Evolutionary conservation across 2,888 invertebrate species (phyloP), one percentile per base, ranked within the genome.

Genomic region (Drosophila nr. perissopoda): DNA sequence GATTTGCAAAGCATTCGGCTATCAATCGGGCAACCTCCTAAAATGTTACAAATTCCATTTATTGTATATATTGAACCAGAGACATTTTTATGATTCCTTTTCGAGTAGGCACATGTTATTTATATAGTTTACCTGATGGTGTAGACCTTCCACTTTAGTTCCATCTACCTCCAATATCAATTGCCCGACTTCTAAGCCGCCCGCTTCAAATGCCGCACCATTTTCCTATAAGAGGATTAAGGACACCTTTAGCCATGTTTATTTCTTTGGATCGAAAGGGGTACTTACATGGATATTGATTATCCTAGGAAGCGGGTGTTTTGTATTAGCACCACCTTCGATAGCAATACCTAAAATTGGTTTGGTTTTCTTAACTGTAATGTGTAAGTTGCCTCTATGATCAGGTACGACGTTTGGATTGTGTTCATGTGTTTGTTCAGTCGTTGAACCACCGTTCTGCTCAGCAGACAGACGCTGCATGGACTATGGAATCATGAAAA

Each of bases 311-410:
- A 98, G 94, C 65, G 98, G 97, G 94, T 99, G 98, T 92, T 97
- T 97, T 53, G 99, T 99, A 93, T 99, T 98, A 89, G 97, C 97
- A 76, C 99, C 99, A 74, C 99, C 99, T 94, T 99, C 99, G 91
- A 99, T 99, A 77, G 98, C 99, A 91, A 99, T 98, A 82, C 99
- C 99, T 89, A 99, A 95, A 91, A 98, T 97, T 57, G 98, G 97
- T 94, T 98, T 98, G 64, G 97, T 97, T 94, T 99, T 99, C 94
- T 97, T 97, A 83, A 99, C 97, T 82, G 96, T 96, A 90, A 98
- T 96, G 93, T 97, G 95, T 90, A 98, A 95, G 94, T 97, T 97
- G 83, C 97, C 97, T 93, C 97, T 97, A 93, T 97, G 96, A 94
- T 97, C 97, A 88, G 96, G 95, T 89, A 96, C 96, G 82, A 97